phyloP scores from a whole-genome alignment of 2,797 vertebrate genomes.

The Helarctos malayanus region DNA sequence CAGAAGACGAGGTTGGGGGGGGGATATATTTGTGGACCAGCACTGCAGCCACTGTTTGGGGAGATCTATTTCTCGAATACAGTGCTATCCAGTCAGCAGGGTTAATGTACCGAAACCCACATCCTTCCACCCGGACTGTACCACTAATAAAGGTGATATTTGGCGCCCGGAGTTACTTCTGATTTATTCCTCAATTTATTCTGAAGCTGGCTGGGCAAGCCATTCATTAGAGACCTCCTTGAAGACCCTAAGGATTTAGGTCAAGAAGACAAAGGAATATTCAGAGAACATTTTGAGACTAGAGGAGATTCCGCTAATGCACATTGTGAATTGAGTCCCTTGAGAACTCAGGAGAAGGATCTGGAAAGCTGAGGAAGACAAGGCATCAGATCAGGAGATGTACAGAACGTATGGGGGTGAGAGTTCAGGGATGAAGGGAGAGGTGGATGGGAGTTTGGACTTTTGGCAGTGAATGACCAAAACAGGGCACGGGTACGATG shows the following conservation, averaged over 20 bases:
- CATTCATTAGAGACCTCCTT: background rate
- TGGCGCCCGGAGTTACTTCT: background rate
- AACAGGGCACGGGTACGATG: background rate
- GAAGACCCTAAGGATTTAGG: conserved; percentile 4
- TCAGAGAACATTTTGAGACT: background rate
- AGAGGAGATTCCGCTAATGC: background rate
- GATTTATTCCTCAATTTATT: conserved; percentile 16
- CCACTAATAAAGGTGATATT: background rate
- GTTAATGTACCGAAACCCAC: background rate
- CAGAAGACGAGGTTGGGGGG: background rate
- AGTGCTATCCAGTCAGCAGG: background rate
- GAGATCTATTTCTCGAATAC: background rate
- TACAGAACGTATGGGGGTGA: background rate
- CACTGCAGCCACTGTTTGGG: background rate
- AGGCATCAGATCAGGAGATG: background rate
- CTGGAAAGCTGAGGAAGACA: background rate
- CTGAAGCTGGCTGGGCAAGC: background rate
- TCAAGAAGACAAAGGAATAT: background rate
- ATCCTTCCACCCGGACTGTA: background rate
- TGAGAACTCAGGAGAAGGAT: background rate
- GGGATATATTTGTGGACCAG: no score
- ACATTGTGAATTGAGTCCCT: background rate
- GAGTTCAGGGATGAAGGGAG: background rate
- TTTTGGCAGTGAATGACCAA: background rate
- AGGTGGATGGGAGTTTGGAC: background rate